Base-by-base conservation (phyloP, 2,113 vertebrate species). In the Epinephelus cyanopodus region DNA sequence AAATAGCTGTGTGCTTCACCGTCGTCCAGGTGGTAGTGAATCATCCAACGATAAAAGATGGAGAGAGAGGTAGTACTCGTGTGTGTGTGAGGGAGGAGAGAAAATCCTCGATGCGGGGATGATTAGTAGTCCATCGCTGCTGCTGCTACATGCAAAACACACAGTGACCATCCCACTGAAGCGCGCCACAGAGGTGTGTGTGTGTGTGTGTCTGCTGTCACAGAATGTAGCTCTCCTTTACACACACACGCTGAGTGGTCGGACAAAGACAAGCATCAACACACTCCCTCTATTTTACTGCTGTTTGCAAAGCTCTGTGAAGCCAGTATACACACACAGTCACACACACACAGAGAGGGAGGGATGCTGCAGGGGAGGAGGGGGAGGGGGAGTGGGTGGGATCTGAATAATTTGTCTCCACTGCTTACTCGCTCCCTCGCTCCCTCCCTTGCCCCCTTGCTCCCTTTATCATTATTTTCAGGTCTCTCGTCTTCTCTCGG, bases 371-470 rank as follows among this genome's bases (percentile, higher is more conserved):
- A 84, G 90, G 88, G 93, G 84, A 85, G 82, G 85, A 86, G 93
- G 92, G 94, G 95, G 93, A 92, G 92, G 94, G 95, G 73, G 56
- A 87, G 56, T 61, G 74, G 86, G 87, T 2, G 79, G 89, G 79
- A 82, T 78, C 74, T 88, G 69, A 91, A 85, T 92, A 92, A 93
- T 91, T 69, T 84, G 53, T 60, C 52, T 54, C 60, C 6, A 19
- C 45, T n/a, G 47, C 65, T 54, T 13, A 5, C 39, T 74, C 60
- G 0, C 47, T 50, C 56, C 7, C 62, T 57, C 47, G 23, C 74
- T 37, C 37, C 29, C 33, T 53, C 29, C 14, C 27, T 42, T 10
- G 4, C 54, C 63, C 5, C 15, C 5, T 77, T 8, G 1, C 45
- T 65, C 45, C 10, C 33, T 71, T 14, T 23, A 14, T 23, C 54